Conservation (phyloP, 2,888 invertebrate species). For the Stenolophus ochropezus region DNA sequence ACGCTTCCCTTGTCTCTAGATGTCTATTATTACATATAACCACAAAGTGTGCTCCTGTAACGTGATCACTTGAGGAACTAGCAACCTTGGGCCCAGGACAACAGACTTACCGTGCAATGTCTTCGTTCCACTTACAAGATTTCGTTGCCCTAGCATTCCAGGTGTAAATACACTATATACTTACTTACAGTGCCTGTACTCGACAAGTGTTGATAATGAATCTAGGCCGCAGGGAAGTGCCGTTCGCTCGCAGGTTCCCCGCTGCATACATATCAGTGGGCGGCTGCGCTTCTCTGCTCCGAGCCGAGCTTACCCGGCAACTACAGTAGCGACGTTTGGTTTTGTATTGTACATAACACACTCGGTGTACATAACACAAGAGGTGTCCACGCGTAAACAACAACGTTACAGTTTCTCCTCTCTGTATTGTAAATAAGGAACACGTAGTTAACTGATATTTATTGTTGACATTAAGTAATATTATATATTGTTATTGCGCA, state of each 20-base stretch:
- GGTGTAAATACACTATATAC: conserved; percentile 54
- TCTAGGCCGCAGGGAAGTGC: conserved; percentile 1
- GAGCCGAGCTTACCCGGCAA: conserved; percentile 12
- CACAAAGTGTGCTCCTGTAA: conserved; percentile 58
- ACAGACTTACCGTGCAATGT: conserved; percentile 20
- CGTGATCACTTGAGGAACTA: conserved; percentile 48
- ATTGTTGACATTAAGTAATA: conserved; percentile 59
- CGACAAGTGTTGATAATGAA: conserved; percentile 59
- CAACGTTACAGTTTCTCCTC: conserved; percentile 55
- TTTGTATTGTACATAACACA: conserved; percentile 54
- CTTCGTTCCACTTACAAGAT: conserved; percentile 31
- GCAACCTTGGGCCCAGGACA: conserved; percentile 48
- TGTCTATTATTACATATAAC: conserved; percentile 57
- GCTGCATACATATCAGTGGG: conserved; percentile 38
- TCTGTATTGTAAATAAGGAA: conserved; percentile 58
- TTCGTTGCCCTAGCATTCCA: conserved; percentile 42
- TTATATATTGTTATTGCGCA: conserved; percentile 60
- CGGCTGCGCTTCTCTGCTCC: neutral
- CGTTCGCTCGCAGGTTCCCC: neutral
- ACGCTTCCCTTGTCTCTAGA: conserved; percentile 59
- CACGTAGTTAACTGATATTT: conserved; percentile 59
- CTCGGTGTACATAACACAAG: conserved; percentile 44
- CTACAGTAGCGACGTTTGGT: conserved; percentile 32
- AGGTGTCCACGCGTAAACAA: conserved; percentile 32
- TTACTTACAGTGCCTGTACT: conserved; percentile 60